Evolutionary conservation across 2,113 vertebrate species (phyloP).

Genomic region (Gallinago paraguaiae): DNA sequence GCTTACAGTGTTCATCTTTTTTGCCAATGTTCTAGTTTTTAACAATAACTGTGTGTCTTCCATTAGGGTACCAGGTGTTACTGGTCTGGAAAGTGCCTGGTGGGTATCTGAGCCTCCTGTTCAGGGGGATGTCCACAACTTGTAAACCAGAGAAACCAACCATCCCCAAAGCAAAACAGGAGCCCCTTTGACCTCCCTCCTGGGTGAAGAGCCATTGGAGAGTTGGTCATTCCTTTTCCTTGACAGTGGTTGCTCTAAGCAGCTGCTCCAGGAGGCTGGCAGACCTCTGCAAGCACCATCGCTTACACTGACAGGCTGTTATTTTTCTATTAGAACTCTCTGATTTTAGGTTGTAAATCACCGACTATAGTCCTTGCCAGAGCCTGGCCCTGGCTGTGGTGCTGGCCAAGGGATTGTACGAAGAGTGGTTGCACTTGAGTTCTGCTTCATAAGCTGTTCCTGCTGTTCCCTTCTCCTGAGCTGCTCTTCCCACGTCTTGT

Average conservation of each 20-base stretch:
- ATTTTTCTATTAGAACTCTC: background rate
- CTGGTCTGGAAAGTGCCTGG: background rate
- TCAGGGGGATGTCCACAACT: background rate
- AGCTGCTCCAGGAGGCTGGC: background rate
- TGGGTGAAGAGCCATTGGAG: rapidly evolving
- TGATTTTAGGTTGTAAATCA: slow-evolving; percentile 32
- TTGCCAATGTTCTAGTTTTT: background rate
- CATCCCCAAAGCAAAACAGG: background rate
- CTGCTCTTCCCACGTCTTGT: background rate
- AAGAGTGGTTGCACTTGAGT: background rate
- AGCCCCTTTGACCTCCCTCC: background rate
- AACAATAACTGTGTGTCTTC: background rate
- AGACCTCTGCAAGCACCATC: background rate
- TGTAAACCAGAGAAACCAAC: background rate
- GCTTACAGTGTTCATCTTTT: background rate
- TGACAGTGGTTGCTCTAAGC: background rate
- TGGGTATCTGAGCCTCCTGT: background rate
- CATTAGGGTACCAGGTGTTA: background rate
- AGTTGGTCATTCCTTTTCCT: background rate
- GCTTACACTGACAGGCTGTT: background rate
- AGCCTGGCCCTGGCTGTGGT: background rate
- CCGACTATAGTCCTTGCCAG: background rate
- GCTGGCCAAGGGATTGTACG: background rate
- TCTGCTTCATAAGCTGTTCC: background rate
- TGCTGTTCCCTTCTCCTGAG: background rate